Evolutionary conservation across 2,797 vertebrate genomes (phyloP).

Genomic region (Amblyopsis hoosieri): DNA sequence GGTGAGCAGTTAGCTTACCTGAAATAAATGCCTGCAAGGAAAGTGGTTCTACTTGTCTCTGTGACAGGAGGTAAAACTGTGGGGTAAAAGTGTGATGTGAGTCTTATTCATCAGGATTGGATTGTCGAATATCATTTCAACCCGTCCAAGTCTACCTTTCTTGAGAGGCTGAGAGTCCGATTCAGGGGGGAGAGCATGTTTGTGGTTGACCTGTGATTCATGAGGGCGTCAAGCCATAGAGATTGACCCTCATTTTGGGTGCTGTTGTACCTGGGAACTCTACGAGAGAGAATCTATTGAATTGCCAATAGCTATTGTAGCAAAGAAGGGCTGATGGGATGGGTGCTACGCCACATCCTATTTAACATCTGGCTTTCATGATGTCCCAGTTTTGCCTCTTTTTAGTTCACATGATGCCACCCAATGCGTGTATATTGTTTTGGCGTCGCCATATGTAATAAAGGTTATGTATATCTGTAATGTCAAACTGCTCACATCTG

Average conservation of each 20-base stretch:
- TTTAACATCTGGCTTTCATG: slow-evolving; percentile 6
- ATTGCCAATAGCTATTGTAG: background rate
- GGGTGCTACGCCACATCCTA: slow-evolving; percentile 6
- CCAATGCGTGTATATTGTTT: background rate
- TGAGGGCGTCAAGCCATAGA: slow-evolving; percentile 34
- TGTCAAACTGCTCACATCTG: slow-evolving; percentile 6
- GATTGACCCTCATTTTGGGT: slow-evolving; percentile 31
- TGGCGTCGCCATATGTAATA: background rate
- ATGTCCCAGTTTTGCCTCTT: background rate
- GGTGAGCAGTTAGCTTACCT: slow-evolving; percentile 49
- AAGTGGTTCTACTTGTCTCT: slow-evolving; percentile 38
- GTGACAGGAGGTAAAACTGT: slow-evolving; percentile 49
- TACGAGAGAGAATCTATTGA: slow-evolving; percentile 3
- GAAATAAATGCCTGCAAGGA: slow-evolving; percentile 60
- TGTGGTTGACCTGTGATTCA: slow-evolving; percentile 52
- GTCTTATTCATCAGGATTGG: slow-evolving; percentile 48
- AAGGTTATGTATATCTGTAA: slow-evolving; percentile 8
- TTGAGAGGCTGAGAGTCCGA: slow-evolving; percentile 30
- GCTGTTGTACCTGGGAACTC: slow-evolving; percentile 12
- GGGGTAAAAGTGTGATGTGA: slow-evolving; percentile 28
- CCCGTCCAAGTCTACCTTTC: slow-evolving; percentile 27
- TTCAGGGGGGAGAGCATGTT: slow-evolving; percentile 29
- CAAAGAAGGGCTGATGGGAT: slow-evolving; percentile 4
- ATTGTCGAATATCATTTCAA: slow-evolving; percentile 34
- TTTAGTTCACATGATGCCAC: background rate